A percentile compares a stretch with the other conserved stretches of the same genome.
Evolutionary conservation across 2,113 vertebrate species (phyloP).

Genomic region (Siphamia tubifer): DNA sequence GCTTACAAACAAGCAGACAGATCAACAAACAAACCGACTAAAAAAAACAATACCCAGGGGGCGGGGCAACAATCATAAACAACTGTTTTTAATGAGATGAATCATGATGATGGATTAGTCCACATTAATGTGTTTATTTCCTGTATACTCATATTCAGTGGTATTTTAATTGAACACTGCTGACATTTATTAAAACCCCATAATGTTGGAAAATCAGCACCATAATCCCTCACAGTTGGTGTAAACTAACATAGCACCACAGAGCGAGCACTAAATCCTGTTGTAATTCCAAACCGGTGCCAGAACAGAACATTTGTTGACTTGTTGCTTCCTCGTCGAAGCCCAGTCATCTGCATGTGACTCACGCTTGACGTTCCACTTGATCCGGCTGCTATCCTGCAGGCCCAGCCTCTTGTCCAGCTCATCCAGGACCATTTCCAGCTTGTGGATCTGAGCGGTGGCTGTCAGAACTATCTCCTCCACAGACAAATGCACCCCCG

Average conservation of each 20-base stretch:
- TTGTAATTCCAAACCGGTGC: slow-evolving; percentile 2
- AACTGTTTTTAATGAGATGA: no score
- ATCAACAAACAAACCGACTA: no score
- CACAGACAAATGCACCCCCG: slow-evolving; percentile 76
- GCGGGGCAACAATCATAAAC: no score
- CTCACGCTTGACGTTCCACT: slow-evolving; percentile 89
- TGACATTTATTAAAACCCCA: neutral
- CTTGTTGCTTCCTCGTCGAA: slow-evolving; percentile 23
- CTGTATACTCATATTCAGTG: no score
- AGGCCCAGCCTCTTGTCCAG: slow-evolving; percentile 76
- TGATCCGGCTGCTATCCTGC: slow-evolving; percentile 67
- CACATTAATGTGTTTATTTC: no score
- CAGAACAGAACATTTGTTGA: slow-evolving; percentile 52
- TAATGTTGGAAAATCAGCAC: neutral
- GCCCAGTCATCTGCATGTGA: slow-evolving; percentile 42
- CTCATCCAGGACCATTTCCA: slow-evolving; percentile 80
- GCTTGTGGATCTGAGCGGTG: slow-evolving; percentile 84
- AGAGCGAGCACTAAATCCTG: slow-evolving; percentile 33
- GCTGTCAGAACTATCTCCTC: slow-evolving; percentile 85
- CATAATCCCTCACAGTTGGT: slow-evolving; percentile 47
- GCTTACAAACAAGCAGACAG: no score
- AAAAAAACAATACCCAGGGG: no score
- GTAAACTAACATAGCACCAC: slow-evolving; percentile 20
- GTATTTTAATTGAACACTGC: no score
- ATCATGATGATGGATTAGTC: no score